Percentiles rank a stretch among this genome's conserved stretches.
Evolutionary conservation across 2,797 vertebrate genomes (phyloP).

Genomic region (Molossus alvarezi): DNA sequence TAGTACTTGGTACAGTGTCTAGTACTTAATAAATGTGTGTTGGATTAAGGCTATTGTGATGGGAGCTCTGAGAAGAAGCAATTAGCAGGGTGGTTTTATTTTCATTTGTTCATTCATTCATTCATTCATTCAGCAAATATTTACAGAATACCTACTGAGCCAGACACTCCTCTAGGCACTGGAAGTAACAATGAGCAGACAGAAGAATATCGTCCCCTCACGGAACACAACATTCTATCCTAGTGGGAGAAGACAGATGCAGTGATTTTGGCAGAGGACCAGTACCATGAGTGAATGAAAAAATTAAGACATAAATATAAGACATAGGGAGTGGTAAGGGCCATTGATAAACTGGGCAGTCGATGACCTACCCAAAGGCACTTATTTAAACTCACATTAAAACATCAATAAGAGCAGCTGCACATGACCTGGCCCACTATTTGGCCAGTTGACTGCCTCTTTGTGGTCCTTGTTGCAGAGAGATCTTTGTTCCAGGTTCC

Average conservation of each 20-base stretch:
- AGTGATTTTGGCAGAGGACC: slow-evolving; percentile 20
- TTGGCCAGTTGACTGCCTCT: background rate
- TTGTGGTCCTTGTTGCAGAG: background rate
- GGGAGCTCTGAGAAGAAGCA: background rate
- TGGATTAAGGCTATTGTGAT: background rate
- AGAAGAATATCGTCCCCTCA: background rate
- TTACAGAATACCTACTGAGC: background rate
- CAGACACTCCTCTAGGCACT: background rate
- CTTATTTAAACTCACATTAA: slow-evolving; percentile 32
- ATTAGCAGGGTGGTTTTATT: background rate
- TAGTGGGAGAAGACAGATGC: background rate
- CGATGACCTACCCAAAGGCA: background rate
- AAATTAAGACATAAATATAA: background rate
- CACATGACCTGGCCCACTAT: background rate
- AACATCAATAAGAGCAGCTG: background rate
- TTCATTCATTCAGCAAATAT: background rate
- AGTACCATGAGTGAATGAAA: slow-evolving; percentile 7
- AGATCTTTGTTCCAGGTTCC: background rate
- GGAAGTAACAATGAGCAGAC: background rate
- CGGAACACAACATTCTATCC: background rate
- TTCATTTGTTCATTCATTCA: background rate
- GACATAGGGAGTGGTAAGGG: background rate
- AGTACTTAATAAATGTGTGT: slow-evolving; percentile 8
- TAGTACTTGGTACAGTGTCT: background rate
- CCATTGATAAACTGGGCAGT: background rate